These are phyloP conservation scores for Drosophila paramelanica DNA, from an alignment of 2,888 invertebrate species.

Conservation along the genomic window DNA sequence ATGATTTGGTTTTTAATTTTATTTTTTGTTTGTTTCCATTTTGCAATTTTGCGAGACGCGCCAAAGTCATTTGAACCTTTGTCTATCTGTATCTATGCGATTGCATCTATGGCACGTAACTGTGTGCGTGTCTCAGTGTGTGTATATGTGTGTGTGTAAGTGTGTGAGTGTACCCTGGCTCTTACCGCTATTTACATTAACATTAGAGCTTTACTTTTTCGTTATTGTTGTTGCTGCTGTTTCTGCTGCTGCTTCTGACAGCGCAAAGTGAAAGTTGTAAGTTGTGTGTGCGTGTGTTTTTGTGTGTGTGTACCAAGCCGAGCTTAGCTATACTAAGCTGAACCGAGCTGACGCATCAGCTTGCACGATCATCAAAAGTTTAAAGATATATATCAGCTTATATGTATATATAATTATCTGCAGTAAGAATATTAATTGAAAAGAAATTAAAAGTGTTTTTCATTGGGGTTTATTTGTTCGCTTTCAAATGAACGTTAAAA, in stretches of 20 bases:
- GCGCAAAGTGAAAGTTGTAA: constrained; percentile 76
- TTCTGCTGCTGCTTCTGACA: constrained; percentile 68
- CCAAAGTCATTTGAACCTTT: constrained; percentile 68
- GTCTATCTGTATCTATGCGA: constrained; percentile 67
- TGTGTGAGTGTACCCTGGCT: constrained; percentile 50
- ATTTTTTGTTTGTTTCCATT: constrained; percentile 37
- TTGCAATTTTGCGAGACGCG: constrained; percentile 60
- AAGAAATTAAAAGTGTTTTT: constrained; percentile 77
- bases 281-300: constrained; percentile 14
- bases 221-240: constrained; percentile 27
- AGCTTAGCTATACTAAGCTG: constrained; percentile 20
- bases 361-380: constrained; percentile 42
- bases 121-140: constrained; percentile 22
- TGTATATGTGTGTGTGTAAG: constrained; percentile 34
- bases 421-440: constrained; percentile 74
- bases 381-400: constrained; percentile 19
- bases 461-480: constrained; percentile 5
- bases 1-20: constrained; percentile 67
- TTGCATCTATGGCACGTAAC: constrained; percentile 74
- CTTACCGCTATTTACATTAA: constrained; percentile 80
- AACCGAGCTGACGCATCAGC: constrained; percentile 48
- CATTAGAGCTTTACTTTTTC: constrained; percentile 74
- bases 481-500: constrained; percentile 12
- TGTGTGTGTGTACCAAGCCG: constrained; percentile 28
- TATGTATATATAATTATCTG: constrained; percentile 7